Evolutionary conservation across 2,888 invertebrate genomes (phyloP).

Genomic region (Eupithecia vulgata): DNA sequence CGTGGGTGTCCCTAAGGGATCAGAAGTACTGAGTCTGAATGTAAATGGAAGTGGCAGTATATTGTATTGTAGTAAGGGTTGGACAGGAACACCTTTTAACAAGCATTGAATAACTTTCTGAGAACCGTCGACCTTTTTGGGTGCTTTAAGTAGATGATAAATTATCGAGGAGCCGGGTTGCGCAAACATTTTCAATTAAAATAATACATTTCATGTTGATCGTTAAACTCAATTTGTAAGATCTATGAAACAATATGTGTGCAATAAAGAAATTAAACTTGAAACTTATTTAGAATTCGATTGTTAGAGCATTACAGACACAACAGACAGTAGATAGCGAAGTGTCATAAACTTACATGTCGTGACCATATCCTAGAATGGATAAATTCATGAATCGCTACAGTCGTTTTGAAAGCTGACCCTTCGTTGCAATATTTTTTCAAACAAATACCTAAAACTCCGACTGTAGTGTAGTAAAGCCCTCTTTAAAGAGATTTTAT

Average conservation of each 20-base stretch:
- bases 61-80: not conserved
- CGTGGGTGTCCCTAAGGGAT: conserved; percentile 37
- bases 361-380: no score
- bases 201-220: not conserved
- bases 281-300: not conserved
- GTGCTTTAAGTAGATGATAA: not conserved
- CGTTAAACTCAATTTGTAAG: no score
- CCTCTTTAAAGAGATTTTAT: conserved; percentile 25
- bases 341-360: no score
- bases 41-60: conserved; percentile 37
- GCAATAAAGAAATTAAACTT: no score
- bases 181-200: not conserved
- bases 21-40: conserved; percentile 35
- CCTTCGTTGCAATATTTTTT: not conserved
- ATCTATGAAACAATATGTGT: no score
- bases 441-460: conserved; percentile 11
- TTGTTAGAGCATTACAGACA: not conserved
- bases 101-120: conserved; percentile 1
- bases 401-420: not conserved
- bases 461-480: conserved; percentile 1
- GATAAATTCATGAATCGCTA: not conserved
- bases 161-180: not conserved
- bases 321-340: not conserved
- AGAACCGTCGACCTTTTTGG: not conserved
- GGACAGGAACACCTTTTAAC: conserved; percentile 6